Percentiles rank a stretch among this genome's conserved stretches.
phyloP scores from a whole-genome alignment of 2,797 vertebrate genomes.

The Iguana delicatissima region DNA sequence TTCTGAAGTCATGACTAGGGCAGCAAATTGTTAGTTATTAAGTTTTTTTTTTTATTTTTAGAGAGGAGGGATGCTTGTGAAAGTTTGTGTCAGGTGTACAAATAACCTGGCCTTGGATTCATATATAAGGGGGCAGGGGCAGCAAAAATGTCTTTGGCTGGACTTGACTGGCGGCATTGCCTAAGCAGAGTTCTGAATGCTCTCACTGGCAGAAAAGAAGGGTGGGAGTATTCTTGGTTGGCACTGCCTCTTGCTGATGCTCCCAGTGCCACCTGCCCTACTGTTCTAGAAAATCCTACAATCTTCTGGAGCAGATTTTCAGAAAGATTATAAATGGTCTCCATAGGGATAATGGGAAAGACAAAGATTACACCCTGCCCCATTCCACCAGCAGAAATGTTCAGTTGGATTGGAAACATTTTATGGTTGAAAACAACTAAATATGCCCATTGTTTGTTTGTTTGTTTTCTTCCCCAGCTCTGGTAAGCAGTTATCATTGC shows the following conservation, averaged over 20 bases:
- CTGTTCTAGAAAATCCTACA: too few relatives aligned
- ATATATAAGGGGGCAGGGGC: too few relatives aligned
- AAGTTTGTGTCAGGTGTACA: background rate
- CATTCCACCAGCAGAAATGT: background rate
- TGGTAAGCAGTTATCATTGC: background rate
- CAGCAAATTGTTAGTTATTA: background rate
- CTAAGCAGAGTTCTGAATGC: too few relatives aligned
- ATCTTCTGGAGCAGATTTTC: too few relatives aligned
- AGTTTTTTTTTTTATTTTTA: background rate
- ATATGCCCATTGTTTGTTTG: background rate
- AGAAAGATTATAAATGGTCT: background rate
- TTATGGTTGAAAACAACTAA: background rate
- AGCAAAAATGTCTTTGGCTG: too few relatives aligned
- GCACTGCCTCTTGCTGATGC: too few relatives aligned
- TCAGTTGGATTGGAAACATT: background rate
- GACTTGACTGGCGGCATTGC: too few relatives aligned
- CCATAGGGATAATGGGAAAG: background rate
- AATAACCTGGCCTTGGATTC: too few relatives aligned
- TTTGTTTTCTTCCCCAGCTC: background rate
- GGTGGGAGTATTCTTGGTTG: too few relatives aligned
- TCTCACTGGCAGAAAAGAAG: too few relatives aligned
- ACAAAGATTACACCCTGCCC: background rate
- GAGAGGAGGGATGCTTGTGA: background rate
- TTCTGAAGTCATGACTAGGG: background rate
- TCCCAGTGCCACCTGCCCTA: too few relatives aligned